A percentile compares a stretch with the other conserved stretches of the same genome.
phyloP scores from a whole-genome alignment of 2,888 invertebrate species.

The Amphimallon solstitiale region DNA sequence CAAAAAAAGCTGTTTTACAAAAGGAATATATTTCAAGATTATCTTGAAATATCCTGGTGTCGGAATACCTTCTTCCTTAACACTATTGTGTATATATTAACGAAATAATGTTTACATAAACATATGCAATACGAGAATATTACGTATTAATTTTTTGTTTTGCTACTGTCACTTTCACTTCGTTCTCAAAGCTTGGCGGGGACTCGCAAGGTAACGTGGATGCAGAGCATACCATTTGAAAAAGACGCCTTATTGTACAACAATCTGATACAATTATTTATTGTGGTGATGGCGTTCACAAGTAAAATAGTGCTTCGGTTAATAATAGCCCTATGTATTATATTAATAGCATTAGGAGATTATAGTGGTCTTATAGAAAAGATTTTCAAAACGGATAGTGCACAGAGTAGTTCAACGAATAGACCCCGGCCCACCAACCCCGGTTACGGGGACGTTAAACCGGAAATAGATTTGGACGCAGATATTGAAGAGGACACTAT shows the following conservation, averaged over 20 bases:
- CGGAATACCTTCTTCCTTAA: too few species aligned
- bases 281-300: slow-evolving; percentile 54
- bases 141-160: slow-evolving; percentile 31
- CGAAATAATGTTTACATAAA: neutral
- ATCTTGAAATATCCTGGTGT: too few species aligned
- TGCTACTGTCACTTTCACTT: slow-evolving; percentile 46
- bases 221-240: slow-evolving; percentile 38
- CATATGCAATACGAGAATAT: slow-evolving; percentile 16
- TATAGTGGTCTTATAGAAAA: slow-evolving; percentile 65
- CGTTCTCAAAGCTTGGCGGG: slow-evolving; percentile 40
- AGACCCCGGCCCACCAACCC: slow-evolving; percentile 58
- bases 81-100: too few species aligned
- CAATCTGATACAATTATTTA: slow-evolving; percentile 33
- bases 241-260: slow-evolving; percentile 40
- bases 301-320: slow-evolving; percentile 63
- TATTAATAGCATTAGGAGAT: slow-evolving; percentile 68
- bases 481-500: slow-evolving; percentile 63
- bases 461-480: slow-evolving; percentile 63
- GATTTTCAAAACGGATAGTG: slow-evolving; percentile 63
- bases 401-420: slow-evolving; percentile 54
- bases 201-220: slow-evolving; percentile 44
- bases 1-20: too few species aligned
- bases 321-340: slow-evolving; percentile 66
- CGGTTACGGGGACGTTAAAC: slow-evolving; percentile 61
- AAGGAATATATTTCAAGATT: too few species aligned